These are phyloP conservation scores for Bergia puertoricense DNA, from an alignment of 92 coral and sea anemone genomes.

Conservation along the genomic window DNA sequence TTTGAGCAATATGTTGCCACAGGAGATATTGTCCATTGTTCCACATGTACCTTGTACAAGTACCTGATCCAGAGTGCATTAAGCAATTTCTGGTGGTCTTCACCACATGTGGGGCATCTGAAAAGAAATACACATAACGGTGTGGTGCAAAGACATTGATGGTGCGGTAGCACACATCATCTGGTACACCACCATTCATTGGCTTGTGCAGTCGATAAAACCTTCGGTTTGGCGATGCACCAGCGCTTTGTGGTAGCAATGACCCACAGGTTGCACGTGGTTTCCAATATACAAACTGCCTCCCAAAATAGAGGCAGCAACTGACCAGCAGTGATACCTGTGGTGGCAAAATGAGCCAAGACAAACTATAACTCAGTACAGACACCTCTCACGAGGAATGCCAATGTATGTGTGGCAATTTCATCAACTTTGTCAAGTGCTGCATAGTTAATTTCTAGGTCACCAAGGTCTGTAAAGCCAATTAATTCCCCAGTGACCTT, in stretches of 20 bases:
- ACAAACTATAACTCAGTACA: constrained; percentile 53
- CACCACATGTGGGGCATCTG: no score
- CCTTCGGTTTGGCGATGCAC: constrained; percentile 30
- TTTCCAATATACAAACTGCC: constrained; percentile 48
- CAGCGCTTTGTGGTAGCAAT: constrained; percentile 35
- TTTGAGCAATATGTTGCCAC: constrained; percentile 49
- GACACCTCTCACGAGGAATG: constrained; percentile 53
- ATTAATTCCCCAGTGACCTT: constrained; percentile 46
- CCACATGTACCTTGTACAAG: no score
- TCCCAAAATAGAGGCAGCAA: constrained; percentile 67
- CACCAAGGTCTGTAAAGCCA: constrained; percentile 47
- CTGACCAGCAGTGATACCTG: constrained; percentile 58
- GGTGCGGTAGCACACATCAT: constrained; percentile 14
- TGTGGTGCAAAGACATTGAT: neutral
- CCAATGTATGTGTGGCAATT: constrained; percentile 50
- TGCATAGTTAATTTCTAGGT: constrained; percentile 46
- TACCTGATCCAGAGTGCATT: no score
- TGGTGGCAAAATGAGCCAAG: constrained; percentile 66
- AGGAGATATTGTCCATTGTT: neutral
- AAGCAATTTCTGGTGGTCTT: no score
- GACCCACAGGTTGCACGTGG: constrained; percentile 53
- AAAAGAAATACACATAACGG: no score
- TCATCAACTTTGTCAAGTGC: constrained; percentile 53
- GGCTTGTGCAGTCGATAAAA: constrained; percentile 12
- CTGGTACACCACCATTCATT: constrained; percentile 5